Evolutionary conservation across 2,113 vertebrate genomes (phyloP).

Genomic region (Pagrus major): DNA sequence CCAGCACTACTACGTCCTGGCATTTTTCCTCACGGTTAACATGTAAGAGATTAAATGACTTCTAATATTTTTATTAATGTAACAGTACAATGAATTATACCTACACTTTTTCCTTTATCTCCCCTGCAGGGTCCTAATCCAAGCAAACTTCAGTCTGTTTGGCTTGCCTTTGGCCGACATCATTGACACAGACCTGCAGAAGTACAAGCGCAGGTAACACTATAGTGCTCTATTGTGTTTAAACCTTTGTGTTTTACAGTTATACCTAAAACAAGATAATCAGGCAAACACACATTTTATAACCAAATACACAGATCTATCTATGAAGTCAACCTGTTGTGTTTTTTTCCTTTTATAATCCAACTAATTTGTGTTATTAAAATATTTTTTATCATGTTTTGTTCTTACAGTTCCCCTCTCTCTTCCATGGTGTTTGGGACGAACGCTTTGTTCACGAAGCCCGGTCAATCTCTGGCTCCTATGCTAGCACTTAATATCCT

Average conservation of each 20-base stretch:
- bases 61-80: not conserved
- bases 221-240: too few species aligned
- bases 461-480: slow-evolving; percentile 91
- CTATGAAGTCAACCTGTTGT: not conserved
- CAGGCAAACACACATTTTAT: not conserved
- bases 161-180: slow-evolving; percentile 92
- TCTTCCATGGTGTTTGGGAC: slow-evolving; percentile 95
- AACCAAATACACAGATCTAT: not conserved
- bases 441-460: slow-evolving; percentile 93
- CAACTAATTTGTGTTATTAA: not conserved
- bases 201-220: slow-evolving; percentile 89
- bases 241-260: too few species aligned
- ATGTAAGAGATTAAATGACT: slow-evolving; percentile 84
- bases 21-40: slow-evolving; percentile 88
- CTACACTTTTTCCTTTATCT: not conserved
- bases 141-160: slow-evolving; percentile 91
- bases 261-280: too few species aligned
- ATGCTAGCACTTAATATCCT: slow-evolving; percentile 88
- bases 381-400: not conserved
- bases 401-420: slow-evolving; percentile 85
- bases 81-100: not conserved
- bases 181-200: slow-evolving; percentile 88
- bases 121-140: slow-evolving; percentile 86
- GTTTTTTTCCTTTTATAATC: not conserved
- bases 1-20: slow-evolving; percentile 86